Evolutionary conservation across 2,113 vertebrate species (phyloP).

Genomic region (Callocephalon fimbriatum): DNA sequence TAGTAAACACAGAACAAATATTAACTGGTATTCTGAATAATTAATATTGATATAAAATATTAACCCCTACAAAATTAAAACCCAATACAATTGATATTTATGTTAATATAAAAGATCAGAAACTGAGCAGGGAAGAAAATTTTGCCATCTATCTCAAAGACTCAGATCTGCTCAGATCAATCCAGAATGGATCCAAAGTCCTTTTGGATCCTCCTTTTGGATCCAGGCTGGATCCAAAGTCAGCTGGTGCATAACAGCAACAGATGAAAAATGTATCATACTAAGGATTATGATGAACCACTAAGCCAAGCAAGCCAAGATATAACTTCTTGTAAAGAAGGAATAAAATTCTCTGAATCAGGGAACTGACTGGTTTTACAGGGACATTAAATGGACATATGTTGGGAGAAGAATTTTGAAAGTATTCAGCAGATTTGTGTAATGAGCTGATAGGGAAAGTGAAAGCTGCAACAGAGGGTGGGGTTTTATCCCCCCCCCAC

Average conservation of each 20-base stretch:
- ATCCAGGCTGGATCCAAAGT: not conserved
- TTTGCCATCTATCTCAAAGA: not conserved
- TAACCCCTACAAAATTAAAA: not conserved
- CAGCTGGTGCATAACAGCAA: not conserved
- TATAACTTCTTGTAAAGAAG: not conserved
- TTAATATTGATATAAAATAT: not conserved
- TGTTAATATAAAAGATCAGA: not conserved
- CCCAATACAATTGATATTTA: not conserved
- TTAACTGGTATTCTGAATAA: not conserved
- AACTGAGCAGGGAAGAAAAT: not conserved
- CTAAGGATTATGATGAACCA: not conserved
- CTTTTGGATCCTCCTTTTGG: too few species aligned
- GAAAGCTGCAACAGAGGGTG: not conserved
- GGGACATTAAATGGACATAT: fast-evolving
- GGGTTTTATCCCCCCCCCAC: not conserved
- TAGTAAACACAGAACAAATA: not conserved
- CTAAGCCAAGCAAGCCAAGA: fast-evolving
- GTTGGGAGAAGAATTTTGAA: not conserved
- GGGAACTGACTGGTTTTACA: not conserved
- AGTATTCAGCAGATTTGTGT: not conserved
- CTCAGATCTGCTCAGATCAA: not conserved
- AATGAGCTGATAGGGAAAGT: not conserved
- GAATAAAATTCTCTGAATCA: not conserved
- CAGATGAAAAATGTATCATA: not conserved
- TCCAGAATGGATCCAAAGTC: not conserved